Base-by-base conservation (phyloP, 1,140 invertebrate genomes). In the Homarus americanus region DNA sequence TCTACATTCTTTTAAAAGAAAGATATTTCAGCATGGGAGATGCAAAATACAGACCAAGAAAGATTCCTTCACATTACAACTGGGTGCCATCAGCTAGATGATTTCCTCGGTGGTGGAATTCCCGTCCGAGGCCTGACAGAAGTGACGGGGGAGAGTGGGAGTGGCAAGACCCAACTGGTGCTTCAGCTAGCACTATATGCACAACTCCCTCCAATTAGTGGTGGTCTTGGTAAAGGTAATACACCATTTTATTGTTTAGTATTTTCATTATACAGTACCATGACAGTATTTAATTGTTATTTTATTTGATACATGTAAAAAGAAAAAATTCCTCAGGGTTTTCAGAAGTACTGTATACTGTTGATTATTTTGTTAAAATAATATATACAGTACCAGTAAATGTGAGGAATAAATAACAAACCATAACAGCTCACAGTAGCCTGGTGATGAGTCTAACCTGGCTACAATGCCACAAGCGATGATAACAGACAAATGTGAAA, bases 111-210 rank as follows among this genome's bases (percentile, higher is more conserved):
- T 93, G 97, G 97, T 49, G 97, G 97, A n/a, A 95, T 98, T 80
- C 94, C 96, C 40, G 95, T 94, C 87, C 95, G 96, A 87, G 96
- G 97, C 34, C 96, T 98, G 24, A 97, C 97, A 76, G 97, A 98
- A 95, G 95, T 98, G 93, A 96, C 96, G 94, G 98, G 97, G 20
- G 96, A 96, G 94, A 97, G 97, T 94, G 97, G 97, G 12, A 95
- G 95, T 93, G 97, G 97, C 28, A 98, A 98, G 95, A 97, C 97
- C 0, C 98, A 98, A 94, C 93, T 98, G 24, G 97, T 96, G 93
- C 94, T 98, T 40, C 97, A 98, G 94, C 93, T 97, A 5, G 94
- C 95, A 58, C 93, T 96, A 9, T 95, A 94, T 82, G 95, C 95
- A n/a, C 96, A 96, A 93, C 94, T 96, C 84, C 94, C 95, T 28